These are phyloP conservation scores for Aphyosemion australe DNA, from an alignment of 2,113 vertebrate species.

Conservation along the genomic window DNA sequence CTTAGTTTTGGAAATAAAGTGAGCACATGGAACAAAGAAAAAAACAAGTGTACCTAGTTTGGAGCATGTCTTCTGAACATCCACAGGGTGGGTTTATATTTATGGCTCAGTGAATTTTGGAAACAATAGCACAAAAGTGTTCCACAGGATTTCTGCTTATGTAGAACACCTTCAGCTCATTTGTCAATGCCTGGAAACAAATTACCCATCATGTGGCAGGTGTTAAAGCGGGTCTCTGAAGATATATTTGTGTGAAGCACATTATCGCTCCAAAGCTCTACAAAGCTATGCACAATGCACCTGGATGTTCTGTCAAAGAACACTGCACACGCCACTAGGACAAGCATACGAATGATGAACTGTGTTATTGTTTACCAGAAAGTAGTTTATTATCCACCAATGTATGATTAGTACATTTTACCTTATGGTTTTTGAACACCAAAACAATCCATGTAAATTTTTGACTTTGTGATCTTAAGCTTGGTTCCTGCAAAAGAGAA, in stretches of 20 bases:
- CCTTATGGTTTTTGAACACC: neutral
- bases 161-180: neutral
- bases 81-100: neutral
- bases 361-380: neutral
- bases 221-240: neutral
- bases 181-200: neutral
- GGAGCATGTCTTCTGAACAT: neutral
- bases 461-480: neutral
- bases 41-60: neutral
- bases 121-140: neutral
- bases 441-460: neutral
- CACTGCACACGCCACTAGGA: neutral
- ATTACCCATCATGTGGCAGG: neutral
- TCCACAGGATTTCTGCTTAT: neutral
- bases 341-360: neutral
- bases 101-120: neutral
- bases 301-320: neutral
- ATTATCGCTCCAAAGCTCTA: neutral
- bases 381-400: neutral
- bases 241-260: neutral
- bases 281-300: neutral
- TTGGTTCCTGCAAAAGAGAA: neutral
- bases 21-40: too few relatives aligned
- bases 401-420: neutral
- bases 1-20: too few relatives aligned